Conservation (phyloP, 2,113 vertebrate genomes). For the Corvus moneduloides region DNA sequence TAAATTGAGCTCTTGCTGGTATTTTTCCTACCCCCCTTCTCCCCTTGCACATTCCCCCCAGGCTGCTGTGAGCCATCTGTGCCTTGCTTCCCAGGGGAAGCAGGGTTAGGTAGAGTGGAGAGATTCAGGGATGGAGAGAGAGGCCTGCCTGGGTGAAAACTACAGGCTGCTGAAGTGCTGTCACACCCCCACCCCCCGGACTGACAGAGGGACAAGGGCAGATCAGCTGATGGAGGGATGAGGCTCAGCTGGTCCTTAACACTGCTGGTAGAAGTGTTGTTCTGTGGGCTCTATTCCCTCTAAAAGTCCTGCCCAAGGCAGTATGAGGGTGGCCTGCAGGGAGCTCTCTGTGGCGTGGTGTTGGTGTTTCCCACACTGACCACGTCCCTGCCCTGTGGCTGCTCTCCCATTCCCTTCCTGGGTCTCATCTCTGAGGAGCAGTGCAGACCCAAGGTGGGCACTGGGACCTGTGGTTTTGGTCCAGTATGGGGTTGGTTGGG, state of each 20-base stretch:
- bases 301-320: neutral
- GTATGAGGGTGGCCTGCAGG: neutral
- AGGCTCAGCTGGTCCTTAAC: neutral
- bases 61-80: constrained; percentile 45
- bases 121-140: neutral
- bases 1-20: neutral
- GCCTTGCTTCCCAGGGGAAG: neutral
- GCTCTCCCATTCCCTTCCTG: neutral
- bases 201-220: accelerated
- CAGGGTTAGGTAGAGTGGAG: neutral
- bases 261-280: neutral
- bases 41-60: neutral
- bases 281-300: neutral
- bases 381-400: accelerated
- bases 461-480: neutral
- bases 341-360: neutral
- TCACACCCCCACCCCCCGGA: neutral
- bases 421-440: neutral
- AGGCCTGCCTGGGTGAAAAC: neutral
- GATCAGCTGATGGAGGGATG: neutral
- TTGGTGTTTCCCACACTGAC: neutral
- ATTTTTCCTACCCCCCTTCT: neutral
- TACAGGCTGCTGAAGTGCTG: neutral
- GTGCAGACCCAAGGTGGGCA: neutral
- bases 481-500: no score